Evolutionary conservation across 2,888 invertebrate genomes (phyloP).

Genomic region (Erpobdella octoculata): DNA sequence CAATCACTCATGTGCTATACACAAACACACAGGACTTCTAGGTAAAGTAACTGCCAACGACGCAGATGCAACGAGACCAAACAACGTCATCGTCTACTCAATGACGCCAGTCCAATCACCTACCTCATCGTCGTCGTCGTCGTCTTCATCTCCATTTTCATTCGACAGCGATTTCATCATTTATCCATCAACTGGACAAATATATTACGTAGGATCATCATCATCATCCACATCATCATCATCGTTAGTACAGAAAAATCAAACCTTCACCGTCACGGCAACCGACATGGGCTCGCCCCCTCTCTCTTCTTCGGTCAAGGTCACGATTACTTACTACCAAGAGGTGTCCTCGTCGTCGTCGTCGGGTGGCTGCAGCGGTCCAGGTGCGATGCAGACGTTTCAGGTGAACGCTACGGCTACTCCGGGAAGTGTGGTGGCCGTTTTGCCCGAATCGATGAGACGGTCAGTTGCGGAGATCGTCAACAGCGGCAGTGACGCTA

Average conservation of each 20-base stretch:
- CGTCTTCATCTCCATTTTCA: neutral
- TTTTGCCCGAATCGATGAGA: neutral
- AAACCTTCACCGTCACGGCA: neutral
- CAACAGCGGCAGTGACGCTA: too few species aligned
- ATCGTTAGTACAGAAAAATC: neutral
- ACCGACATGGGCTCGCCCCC: slow-evolving; percentile 6
- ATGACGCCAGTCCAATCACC: neutral
- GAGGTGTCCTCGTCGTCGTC: neutral
- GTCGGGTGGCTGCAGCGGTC: neutral
- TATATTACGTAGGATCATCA: neutral
- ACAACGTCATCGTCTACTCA: neutral
- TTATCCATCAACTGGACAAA: neutral
- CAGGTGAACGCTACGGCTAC: neutral
- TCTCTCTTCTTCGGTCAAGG: neutral
- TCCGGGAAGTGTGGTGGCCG: neutral
- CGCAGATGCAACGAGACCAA: slow-evolving; percentile 1
- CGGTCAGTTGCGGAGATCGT: neutral
- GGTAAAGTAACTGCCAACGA: neutral
- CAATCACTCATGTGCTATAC: too few species aligned
- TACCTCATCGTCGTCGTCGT: neutral
- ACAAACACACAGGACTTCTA: neutral
- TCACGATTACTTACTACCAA: neutral
- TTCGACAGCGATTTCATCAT: neutral
- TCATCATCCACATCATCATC: neutral
- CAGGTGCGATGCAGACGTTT: neutral